A percentile compares a stretch with the other conserved stretches of the same genome.
phyloP scores from a whole-genome alignment of 30 jellyfish, hydroid and myxozoan genomes.

The Hydractinia echinata region DNA sequence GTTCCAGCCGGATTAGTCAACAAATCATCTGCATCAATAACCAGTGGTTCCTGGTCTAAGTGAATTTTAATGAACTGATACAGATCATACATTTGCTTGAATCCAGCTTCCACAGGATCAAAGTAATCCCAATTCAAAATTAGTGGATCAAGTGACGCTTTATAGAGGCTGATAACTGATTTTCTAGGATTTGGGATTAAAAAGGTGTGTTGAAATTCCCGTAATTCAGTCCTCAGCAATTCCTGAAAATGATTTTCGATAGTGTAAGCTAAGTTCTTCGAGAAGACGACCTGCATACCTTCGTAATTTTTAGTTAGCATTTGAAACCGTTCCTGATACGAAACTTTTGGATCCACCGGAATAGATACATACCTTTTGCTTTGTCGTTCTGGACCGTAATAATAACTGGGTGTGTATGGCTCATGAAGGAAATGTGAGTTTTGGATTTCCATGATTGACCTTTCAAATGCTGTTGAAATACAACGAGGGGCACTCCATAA shows the following conservation, averaged over 20 bases:
- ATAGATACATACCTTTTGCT: conserved; percentile 50
- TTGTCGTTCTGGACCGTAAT: conserved; percentile 72
- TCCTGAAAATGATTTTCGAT: conserved; percentile 45
- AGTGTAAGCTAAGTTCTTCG: conserved; percentile 53
- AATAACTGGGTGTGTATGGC: conserved; percentile 56
- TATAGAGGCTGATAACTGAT: conserved; percentile 59
- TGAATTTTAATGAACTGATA: conserved; percentile 35
- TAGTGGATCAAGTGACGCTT: conserved; percentile 52
- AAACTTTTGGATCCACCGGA: conserved; percentile 19
- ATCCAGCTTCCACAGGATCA: conserved; percentile 60
- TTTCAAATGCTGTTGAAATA: conserved; percentile 78
- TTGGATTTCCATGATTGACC: conserved; percentile 61
- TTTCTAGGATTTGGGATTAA: conserved; percentile 77
- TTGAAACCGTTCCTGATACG: conserved; percentile 28
- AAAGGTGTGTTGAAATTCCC: conserved; percentile 60
- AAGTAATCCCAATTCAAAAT: conserved; percentile 60
- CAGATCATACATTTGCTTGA: conserved; percentile 36
- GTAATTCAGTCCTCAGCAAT: conserved; percentile 36
- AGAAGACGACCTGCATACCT: conserved; percentile 27
- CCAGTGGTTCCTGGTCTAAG: conserved; percentile 47
- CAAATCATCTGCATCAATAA: conserved; percentile 81
- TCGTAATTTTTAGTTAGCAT: conserved; percentile 35
- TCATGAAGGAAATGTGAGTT: conserved; percentile 61
- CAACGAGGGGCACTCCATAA: conserved; percentile 79
- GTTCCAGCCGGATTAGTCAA: conserved; percentile 67